phyloP scores from a whole-genome alignment of 2,888 invertebrate genomes.

The Odontothrips loti region DNA sequence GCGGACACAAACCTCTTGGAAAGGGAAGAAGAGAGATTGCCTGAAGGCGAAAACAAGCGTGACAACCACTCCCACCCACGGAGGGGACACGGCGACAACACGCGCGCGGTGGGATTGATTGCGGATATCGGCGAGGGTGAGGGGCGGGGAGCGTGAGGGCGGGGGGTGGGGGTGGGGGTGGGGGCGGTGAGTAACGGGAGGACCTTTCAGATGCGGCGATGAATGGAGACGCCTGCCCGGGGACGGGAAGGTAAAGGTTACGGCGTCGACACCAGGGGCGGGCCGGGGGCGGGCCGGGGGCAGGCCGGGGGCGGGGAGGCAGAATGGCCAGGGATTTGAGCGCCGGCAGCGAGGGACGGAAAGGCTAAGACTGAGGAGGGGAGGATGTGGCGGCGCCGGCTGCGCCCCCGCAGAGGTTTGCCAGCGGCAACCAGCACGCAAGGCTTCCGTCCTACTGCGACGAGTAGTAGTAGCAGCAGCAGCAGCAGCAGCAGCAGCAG shows the following conservation, averaged over 20 bases:
- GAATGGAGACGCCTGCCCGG: not conserved
- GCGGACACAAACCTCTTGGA: not conserved
- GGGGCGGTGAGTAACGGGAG: slow-evolving; percentile 15
- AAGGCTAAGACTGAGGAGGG: not conserved
- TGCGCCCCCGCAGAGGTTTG: too few species aligned
- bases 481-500: too few species aligned
- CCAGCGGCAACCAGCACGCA: too few species aligned
- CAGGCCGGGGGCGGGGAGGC: not conserved
- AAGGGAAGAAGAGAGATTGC: not conserved
- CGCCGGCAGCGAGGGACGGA: not conserved
- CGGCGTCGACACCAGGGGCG: not conserved
- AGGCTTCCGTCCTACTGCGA: too few species aligned
- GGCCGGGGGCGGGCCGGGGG: not conserved
- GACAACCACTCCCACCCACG: not conserved
- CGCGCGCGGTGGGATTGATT: not conserved
- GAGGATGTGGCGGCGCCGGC: too few species aligned
- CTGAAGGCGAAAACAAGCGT: not conserved
- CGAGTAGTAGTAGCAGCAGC: too few species aligned
- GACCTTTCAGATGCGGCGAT: slow-evolving; percentile 15
- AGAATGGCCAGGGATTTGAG: slow-evolving; percentile 15
- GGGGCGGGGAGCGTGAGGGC: not conserved
- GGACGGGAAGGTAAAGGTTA: slow-evolving; percentile 11
- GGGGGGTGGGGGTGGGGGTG: not conserved
- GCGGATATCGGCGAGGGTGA: not conserved
- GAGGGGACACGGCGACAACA: not conserved